Percentiles rank a stretch among this genome's conserved stretches.
phyloP scores from a whole-genome alignment of 2,797 vertebrate species.

The Phataginus tricuspis region DNA sequence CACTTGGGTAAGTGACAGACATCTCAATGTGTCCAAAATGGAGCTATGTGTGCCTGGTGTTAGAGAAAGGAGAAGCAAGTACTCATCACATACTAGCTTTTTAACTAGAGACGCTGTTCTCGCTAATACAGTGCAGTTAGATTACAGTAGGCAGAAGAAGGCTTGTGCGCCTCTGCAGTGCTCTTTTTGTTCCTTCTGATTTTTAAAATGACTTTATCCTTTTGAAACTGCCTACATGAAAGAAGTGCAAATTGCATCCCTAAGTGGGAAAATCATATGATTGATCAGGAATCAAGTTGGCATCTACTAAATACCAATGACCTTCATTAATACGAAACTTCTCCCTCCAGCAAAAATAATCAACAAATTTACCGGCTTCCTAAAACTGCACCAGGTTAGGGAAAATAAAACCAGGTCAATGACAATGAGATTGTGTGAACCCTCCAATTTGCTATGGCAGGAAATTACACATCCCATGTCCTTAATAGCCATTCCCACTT shows the following conservation, averaged over 20 bases:
- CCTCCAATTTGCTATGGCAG: neutral
- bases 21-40: neutral
- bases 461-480: neutral
- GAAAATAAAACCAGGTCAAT: neutral
- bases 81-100: neutral
- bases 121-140: neutral
- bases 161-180: neutral
- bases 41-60: neutral
- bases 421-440: neutral
- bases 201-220: neutral
- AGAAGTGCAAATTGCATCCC: neutral
- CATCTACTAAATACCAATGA: neutral
- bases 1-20: neutral
- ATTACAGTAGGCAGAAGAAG: neutral
- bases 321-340: neutral
- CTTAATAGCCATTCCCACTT: neutral
- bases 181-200: neutral
- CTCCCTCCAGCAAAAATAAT: neutral
- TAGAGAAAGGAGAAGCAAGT: neutral
- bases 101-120: neutral
- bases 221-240: neutral
- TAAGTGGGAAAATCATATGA: neutral
- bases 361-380: neutral
- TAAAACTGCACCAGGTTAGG: neutral
- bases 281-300: neutral